Evolutionary conservation across 1,140 invertebrate genomes (phyloP), one percentile per base, ranked within the genome.

Genomic region (Acromyrmex heyeri): DNA sequence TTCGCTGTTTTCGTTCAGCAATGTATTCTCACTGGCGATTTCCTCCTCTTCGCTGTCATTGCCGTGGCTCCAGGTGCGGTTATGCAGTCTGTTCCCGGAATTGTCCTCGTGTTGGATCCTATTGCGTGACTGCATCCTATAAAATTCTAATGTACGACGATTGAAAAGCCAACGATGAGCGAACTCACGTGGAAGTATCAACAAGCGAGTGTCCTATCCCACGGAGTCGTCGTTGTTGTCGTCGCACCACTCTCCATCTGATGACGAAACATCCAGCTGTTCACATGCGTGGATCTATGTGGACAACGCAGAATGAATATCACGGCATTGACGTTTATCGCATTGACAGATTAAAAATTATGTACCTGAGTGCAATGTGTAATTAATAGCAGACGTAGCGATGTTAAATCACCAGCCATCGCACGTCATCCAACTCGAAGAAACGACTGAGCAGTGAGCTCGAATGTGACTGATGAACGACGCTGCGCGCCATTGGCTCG

Each of bases 51-150:
- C 87, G 64, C 86, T 89, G 1, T 92, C 91, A 0, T 78, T 75
- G n/a, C 53, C 88, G n/a, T 91, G 83, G 18, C 91, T 92, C 92
- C 92, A 93, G 6, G 78, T 89, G 61, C 90, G 69, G 16, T 88
- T 79, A 2, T 53, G 76, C 1, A 92, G 38, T 30, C 69, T 77
- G 53, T 92, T 92, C 7, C 91, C 91, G 1, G 73, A 69, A 34
- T 14, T 27, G 1, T 86, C 64, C 3, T 88, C 70, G 12, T 57
- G 14, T 0, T 50, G 24, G 0, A 18, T 34, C 8, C 44, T 87
- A 5, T 69, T 87, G 4, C 18, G 61, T 12, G 50, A 5, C 14
- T 87, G 69, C 27, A 88, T 62, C 21, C 73, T 90, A 16, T 38
- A n/a, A 0, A 27, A 50, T 67, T 38, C 4, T 8, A 14, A 48